These are phyloP conservation scores for Ormyrus thymus DNA, from an alignment of 2,888 invertebrate species.

Conservation along the genomic window DNA sequence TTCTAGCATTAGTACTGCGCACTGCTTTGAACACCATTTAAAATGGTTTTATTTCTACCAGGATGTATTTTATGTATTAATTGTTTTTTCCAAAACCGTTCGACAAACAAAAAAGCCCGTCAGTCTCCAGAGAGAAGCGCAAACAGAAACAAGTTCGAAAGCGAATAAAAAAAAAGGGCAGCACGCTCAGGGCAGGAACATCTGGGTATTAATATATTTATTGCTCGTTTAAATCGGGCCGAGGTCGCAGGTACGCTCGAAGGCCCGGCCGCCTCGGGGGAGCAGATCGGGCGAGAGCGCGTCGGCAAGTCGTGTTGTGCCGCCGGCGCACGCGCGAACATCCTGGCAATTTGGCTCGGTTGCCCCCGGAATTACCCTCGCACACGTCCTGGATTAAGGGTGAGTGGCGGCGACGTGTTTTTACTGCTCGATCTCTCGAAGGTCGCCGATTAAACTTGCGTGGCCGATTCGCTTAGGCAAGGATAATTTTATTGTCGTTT, in stretches of 20 bases:
- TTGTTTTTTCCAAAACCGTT: too few relatives aligned
- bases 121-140: too few relatives aligned
- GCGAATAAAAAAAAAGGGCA: not conserved
- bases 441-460: constrained; percentile 30
- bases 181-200: not conserved
- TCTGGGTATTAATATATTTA: constrained; percentile 58
- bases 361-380: constrained; percentile 46
- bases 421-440: not conserved
- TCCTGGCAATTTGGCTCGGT: constrained; percentile 53
- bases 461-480: constrained; percentile 1
- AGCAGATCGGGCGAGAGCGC: not conserved
- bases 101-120: too few relatives aligned
- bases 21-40: too few relatives aligned
- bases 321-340: constrained; percentile 42
- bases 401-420: constrained; percentile 13
- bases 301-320: not conserved
- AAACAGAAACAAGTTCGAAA: too few relatives aligned
- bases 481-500: too few relatives aligned
- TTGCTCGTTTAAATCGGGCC: constrained; percentile 53
- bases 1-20: too few relatives aligned
- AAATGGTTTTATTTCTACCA: too few relatives aligned
- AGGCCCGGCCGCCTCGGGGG: not conserved
- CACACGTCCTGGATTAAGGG: constrained; percentile 53
- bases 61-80: too few relatives aligned
- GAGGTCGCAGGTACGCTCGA: constrained; percentile 25